Percentiles rank a stretch among this genome's conserved stretches.
These are phyloP conservation scores for Falco peregrinus DNA, from an alignment of 2,797 vertebrate genomes.

Conservation along the genomic window DNA sequence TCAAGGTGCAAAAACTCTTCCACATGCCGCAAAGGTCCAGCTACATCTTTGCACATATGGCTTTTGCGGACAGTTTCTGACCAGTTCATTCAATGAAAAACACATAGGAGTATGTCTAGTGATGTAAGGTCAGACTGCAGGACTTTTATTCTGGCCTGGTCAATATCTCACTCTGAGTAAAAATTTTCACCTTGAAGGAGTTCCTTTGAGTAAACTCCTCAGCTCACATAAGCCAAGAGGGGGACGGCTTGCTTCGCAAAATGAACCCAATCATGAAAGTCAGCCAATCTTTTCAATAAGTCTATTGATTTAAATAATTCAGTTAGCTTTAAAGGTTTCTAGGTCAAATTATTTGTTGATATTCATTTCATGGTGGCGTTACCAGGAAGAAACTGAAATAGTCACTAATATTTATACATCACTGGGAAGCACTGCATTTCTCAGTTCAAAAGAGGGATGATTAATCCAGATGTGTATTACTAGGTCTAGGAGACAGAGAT, in stretches of 20 bases:
- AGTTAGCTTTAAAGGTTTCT: background rate
- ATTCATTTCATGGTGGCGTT: background rate
- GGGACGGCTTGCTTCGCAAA: background rate
- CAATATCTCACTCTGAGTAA: background rate
- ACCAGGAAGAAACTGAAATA: constrained; percentile 29
- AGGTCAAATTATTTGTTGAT: background rate
- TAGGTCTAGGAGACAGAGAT: constrained; percentile 26
- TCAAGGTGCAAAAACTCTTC: background rate
- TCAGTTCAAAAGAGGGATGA: constrained; percentile 9
- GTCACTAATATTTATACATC: background rate
- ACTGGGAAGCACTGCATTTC: background rate
- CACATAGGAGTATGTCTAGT: background rate
- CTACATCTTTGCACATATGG: background rate
- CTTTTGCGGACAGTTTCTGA: background rate
- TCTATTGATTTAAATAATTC: background rate
- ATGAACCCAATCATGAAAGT: background rate
- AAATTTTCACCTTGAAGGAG: background rate
- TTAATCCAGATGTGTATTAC: constrained; percentile 38
- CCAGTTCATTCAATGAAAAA: background rate
- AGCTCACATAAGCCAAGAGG: background rate
- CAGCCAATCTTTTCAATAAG: background rate
- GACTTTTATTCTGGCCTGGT: background rate
- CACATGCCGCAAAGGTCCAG: background rate
- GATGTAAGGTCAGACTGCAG: background rate
- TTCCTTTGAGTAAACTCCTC: background rate